A percentile compares a stretch with the other conserved stretches of the same genome.
phyloP scores from a whole-genome alignment of 2,888 invertebrate species.

The Nephrocerus scutellatus region DNA sequence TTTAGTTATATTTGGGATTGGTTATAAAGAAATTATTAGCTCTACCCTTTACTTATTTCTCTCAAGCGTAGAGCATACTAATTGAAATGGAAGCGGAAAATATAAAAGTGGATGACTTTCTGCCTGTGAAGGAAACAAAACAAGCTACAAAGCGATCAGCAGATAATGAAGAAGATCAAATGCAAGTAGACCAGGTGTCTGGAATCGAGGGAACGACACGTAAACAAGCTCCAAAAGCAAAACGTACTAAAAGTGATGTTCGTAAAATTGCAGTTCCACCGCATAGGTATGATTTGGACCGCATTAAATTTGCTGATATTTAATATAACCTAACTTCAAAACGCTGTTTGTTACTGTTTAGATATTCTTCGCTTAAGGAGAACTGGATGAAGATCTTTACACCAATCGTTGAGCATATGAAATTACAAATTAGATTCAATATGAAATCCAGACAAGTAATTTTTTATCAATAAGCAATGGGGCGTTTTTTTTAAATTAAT shows the following conservation, averaged over 20 bases:
- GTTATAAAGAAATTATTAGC: too few relatives aligned
- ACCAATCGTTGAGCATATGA: conserved; percentile 90
- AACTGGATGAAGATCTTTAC: conserved; percentile 96
- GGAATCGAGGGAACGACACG: conserved; percentile 54
- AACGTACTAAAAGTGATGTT: conserved; percentile 54
- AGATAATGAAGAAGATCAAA: conserved; percentile 49
- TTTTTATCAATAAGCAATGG: background rate
- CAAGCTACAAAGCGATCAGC: conserved; percentile 37
- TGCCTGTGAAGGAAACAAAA: conserved; percentile 26
- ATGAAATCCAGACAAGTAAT: conserved; percentile 67
- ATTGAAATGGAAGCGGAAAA: conserved; percentile 41
- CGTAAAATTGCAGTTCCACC: conserved; percentile 83
- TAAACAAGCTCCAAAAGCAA: conserved; percentile 46
- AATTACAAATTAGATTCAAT: conserved; percentile 91
- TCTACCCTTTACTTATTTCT: too few relatives aligned
- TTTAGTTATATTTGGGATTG: too few relatives aligned
- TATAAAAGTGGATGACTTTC: conserved; percentile 36
- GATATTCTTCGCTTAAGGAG: conserved; percentile 90
- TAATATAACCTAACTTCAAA: too few relatives aligned
- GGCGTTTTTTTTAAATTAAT: background rate
- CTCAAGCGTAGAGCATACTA: too few relatives aligned
- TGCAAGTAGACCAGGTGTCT: conserved; percentile 63
- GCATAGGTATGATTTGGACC: conserved; percentile 54
- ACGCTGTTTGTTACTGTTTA: conserved; percentile 32
- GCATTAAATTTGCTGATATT: too few relatives aligned